These are phyloP conservation scores for Labia minor DNA, from an alignment of 2,888 invertebrate species.

Conservation along the genomic window DNA sequence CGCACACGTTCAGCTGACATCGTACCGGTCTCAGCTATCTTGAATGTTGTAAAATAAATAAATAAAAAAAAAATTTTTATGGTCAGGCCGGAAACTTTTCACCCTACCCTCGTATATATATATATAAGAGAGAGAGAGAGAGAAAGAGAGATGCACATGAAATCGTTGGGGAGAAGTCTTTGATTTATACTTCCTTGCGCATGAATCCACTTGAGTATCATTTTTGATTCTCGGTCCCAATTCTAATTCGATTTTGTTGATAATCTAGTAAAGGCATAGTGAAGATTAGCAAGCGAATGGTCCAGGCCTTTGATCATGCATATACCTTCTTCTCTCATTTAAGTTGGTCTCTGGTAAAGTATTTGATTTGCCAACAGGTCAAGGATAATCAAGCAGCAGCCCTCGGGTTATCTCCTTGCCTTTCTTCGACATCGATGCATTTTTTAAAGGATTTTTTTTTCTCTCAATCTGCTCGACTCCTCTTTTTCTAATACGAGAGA, in stretches of 20 bases:
- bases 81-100: too few relatives aligned
- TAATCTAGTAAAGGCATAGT: background rate
- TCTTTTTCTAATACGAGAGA: too few relatives aligned
- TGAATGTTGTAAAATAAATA: too few relatives aligned
- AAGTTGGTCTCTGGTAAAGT: background rate
- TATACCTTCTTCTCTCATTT: background rate
- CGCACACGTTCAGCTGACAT: too few relatives aligned
- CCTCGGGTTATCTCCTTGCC: background rate
- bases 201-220: background rate
- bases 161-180: too few relatives aligned
- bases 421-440: background rate
- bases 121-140: too few relatives aligned
- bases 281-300: background rate
- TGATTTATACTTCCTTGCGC: too few relatives aligned
- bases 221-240: background rate
- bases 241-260: background rate
- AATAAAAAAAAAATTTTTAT: too few relatives aligned
- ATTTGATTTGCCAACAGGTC: background rate
- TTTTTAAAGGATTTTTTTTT: background rate
- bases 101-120: too few relatives aligned
- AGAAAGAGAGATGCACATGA: too few relatives aligned
- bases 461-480: background rate
- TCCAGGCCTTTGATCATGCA: background rate
- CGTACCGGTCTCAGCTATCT: too few relatives aligned
- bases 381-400: background rate